A percentile compares a stretch with the other conserved stretches of the same genome.
phyloP scores from a whole-genome alignment of 2,113 vertebrate genomes.

The Gallinago undulata region DNA sequence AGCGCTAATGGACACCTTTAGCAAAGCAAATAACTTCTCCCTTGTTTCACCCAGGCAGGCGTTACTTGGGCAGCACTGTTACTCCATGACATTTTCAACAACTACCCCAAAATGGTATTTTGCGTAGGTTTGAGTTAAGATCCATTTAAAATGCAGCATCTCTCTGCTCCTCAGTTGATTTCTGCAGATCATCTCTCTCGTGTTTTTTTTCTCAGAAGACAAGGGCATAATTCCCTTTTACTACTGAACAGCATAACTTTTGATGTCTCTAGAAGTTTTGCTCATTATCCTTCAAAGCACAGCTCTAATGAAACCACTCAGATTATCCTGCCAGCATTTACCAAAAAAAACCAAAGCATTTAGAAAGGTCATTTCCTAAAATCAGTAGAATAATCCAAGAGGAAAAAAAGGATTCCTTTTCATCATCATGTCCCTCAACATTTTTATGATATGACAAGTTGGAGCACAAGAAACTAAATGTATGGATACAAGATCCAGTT shows the following conservation, averaged over 20 bases:
- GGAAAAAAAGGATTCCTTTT: not conserved
- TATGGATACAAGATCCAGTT: not conserved
- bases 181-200: not conserved
- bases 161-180: not conserved
- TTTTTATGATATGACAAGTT: not conserved
- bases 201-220: not conserved
- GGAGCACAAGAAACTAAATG: not conserved
- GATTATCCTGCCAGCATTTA: not conserved
- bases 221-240: not conserved
- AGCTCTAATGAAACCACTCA: not conserved
- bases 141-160: not conserved
- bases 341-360: not conserved
- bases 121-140: not conserved
- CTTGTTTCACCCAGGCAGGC: not conserved
- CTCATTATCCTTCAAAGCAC: not conserved
- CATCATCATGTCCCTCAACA: not conserved
- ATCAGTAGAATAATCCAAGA: not conserved
- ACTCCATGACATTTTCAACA: not conserved
- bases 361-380: not conserved
- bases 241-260: not conserved
- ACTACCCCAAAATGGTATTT: not conserved
- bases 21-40: not conserved
- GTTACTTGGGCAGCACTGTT: not conserved
- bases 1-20: not conserved
- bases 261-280: not conserved